phyloP scores from a whole-genome alignment of 1,140 invertebrate genomes.

The Cardiocondyla obscurior region DNA sequence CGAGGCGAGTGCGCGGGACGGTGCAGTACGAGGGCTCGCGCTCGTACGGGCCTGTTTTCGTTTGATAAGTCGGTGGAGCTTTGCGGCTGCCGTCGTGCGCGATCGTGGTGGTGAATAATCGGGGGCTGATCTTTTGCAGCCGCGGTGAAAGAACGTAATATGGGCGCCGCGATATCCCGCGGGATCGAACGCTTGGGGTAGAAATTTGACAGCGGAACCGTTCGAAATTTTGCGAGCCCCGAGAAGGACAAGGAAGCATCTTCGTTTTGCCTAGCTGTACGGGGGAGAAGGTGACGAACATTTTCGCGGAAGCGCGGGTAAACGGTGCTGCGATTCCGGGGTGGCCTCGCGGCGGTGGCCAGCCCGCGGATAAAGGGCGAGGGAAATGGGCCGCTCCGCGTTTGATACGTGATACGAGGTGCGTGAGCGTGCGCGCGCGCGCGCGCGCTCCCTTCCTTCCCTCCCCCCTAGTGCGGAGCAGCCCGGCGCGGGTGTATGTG shows the following conservation, averaged over 20 bases:
- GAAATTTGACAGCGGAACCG: not conserved
- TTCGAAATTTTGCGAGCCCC: not conserved
- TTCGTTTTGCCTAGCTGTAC: not conserved
- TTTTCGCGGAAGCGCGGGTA: not conserved
- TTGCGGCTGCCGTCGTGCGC: constrained; percentile 11
- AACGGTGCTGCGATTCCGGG: not conserved
- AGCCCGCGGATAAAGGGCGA: constrained; percentile 65
- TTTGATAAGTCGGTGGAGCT: constrained; percentile 41
- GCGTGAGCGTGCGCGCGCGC: constrained; percentile 72
- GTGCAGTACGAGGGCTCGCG: constrained; percentile 45
- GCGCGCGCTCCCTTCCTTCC: constrained; percentile 57
- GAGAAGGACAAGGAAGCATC: not conserved
- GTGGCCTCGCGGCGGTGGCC: constrained; percentile 22
- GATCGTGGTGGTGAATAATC: constrained; percentile 8
- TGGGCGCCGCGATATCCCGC: not conserved
- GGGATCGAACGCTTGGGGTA: not conserved
- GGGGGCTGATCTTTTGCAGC: not conserved
- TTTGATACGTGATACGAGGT: constrained; percentile 72
- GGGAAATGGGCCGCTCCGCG: constrained; percentile 71
- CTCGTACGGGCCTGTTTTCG: constrained; percentile 56
- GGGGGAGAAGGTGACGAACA: not conserved
- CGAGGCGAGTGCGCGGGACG: constrained; percentile 61
- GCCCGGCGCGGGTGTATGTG: constrained; percentile 61
- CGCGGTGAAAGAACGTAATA: not conserved
- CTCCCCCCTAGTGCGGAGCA: constrained; percentile 2